Evolutionary conservation across 2,113 vertebrate species (phyloP).

Genomic region (Geococcyx californianus): DNA sequence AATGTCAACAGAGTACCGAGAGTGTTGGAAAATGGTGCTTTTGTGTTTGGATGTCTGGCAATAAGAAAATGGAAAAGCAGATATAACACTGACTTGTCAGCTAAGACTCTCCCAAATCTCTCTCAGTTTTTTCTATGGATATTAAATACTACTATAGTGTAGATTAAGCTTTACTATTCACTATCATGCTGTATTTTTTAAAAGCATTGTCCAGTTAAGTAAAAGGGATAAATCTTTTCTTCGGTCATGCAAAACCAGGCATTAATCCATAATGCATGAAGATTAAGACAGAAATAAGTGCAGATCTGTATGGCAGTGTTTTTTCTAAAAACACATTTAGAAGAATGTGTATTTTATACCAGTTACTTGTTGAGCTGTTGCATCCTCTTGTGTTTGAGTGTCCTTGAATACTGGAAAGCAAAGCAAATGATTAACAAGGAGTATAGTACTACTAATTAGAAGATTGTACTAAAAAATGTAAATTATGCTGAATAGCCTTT

Average conservation of each 20-base stretch:
- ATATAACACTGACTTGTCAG: neutral
- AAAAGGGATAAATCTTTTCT: conserved; percentile 23
- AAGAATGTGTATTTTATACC: neutral
- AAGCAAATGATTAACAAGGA: neutral
- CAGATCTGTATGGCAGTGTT: neutral
- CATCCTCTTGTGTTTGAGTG: neutral
- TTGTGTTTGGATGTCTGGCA: neutral
- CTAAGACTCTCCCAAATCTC: neutral
- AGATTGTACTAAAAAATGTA: neutral
- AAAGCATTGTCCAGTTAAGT: neutral
- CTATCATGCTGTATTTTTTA: neutral
- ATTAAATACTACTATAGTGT: neutral
- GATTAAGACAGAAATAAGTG: neutral
- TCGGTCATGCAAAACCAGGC: neutral
- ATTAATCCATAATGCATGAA: neutral
- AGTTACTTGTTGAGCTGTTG: neutral
- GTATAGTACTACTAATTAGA: neutral
- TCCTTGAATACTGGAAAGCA: neutral
- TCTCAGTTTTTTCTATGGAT: neutral
- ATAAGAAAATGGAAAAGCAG: neutral
- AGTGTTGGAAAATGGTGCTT: neutral
- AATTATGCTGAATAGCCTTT: neutral
- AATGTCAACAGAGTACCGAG: neutral
- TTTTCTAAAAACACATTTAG: neutral
- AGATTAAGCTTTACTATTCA: conserved; percentile 39